Evolutionary conservation across 2,113 vertebrate species (phyloP).

Genomic region (Aphyosemion australe): DNA sequence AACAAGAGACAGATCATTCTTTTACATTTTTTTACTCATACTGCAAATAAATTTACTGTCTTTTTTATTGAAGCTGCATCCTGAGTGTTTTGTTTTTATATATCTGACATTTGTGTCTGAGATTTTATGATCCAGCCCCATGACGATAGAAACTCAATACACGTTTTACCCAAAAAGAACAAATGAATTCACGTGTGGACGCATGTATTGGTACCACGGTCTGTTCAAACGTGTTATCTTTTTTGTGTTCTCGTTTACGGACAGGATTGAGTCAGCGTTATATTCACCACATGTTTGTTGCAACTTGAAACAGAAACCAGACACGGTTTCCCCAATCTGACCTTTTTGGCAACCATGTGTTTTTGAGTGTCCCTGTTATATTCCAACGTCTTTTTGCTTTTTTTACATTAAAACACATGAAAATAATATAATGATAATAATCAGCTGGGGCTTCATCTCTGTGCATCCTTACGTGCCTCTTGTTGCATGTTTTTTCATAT

Average conservation of each 20-base stretch:
- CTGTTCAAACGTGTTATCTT: conserved; percentile 33
- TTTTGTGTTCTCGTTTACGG: conserved; percentile 32
- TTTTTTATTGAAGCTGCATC: conserved; percentile 37
- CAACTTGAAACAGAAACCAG: conserved; percentile 78
- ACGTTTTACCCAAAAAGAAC: background rate
- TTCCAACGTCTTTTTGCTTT: conserved; percentile 43
- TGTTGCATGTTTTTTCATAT: conserved; percentile 11
- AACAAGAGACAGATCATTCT: conserved; percentile 23
- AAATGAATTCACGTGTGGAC: conserved; percentile 4
- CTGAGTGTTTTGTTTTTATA: conserved; percentile 27
- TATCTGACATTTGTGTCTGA: conserved; percentile 17
- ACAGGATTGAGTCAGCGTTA: conserved; percentile 50
- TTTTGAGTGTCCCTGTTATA: conserved; percentile 49
- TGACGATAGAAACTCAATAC: conserved; percentile 9
- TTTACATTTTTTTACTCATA: conserved; percentile 18
- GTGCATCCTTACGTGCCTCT: background rate
- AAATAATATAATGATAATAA: background rate
- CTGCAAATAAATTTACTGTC: conserved; percentile 49
- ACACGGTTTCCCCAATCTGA: conserved; percentile 66
- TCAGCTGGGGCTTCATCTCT: too few relatives aligned
- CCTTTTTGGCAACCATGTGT: conserved; percentile 51
- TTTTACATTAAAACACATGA: background rate
- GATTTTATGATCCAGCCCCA: conserved; percentile 23
- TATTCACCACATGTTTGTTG: conserved; percentile 73
- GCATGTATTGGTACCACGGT: background rate